Evolutionary conservation across 2,113 vertebrate species (phyloP).

Genomic region (Mus musculus): DNA sequence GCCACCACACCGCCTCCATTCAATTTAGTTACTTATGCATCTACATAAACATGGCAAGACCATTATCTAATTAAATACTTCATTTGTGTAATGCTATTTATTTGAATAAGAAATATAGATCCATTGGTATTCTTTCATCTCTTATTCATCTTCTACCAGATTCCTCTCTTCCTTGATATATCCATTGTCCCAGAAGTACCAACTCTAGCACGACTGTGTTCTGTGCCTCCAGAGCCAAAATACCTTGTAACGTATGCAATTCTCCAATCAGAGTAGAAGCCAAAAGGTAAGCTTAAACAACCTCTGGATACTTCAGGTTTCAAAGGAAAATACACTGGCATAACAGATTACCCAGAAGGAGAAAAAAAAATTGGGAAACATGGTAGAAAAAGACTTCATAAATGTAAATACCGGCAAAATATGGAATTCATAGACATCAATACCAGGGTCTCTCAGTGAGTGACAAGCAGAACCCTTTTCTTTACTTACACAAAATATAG

Average conservation of each 20-base stretch:
- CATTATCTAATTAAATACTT: not conserved
- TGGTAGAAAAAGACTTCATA: not conserved
- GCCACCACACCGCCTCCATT: fast-evolving
- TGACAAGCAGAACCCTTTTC: not conserved
- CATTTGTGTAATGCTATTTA: not conserved
- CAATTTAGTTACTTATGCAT: not conserved
- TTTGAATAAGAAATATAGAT: not conserved
- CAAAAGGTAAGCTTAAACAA: not conserved
- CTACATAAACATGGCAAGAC: not conserved
- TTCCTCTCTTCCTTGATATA: not conserved
- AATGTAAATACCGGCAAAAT: no score
- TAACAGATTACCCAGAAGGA: not conserved
- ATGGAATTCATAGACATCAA: not conserved
- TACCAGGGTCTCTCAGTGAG: not conserved
- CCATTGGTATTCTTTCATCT: not conserved
- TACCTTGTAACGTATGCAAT: fast-evolving
- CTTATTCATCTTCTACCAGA: no score
- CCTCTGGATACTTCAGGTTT: not conserved
- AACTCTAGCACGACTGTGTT: no score
- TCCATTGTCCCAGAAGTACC: not conserved
- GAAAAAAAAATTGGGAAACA: not conserved
- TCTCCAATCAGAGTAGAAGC: not conserved
- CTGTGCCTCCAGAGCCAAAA: fast-evolving
- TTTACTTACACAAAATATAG: not conserved
- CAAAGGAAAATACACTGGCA: not conserved